A percentile compares a stretch with the other conserved stretches of the same genome.
These are phyloP conservation scores for Cephonodes hylas DNA, from an alignment of 2,888 invertebrate species.

Conservation along the genomic window DNA sequence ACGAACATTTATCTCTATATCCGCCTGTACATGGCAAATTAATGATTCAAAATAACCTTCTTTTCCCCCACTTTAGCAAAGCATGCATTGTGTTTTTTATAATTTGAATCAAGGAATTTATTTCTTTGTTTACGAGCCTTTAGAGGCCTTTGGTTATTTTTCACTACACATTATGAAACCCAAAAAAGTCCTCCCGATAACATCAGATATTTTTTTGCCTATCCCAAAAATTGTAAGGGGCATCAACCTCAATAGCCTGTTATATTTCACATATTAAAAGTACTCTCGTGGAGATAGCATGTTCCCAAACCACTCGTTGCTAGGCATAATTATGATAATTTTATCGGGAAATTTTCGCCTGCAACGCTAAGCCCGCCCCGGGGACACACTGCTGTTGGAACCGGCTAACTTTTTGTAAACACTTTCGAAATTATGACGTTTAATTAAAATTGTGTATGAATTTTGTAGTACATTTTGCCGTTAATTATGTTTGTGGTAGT, in stretches of 20 bases:
- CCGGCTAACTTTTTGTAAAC: slow-evolving; percentile 13
- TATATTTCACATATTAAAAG: background rate
- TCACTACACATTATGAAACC: too few species aligned
- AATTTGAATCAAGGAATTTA: too few species aligned
- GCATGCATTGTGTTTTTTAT: too few species aligned
- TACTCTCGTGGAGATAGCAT: slow-evolving; percentile 34
- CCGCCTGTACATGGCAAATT: too few species aligned
- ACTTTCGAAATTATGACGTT: background rate
- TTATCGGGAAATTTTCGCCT: slow-evolving; percentile 67
- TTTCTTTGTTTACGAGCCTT: too few species aligned
- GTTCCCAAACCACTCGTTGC: slow-evolving; percentile 47
- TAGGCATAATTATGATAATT: slow-evolving; percentile 69
- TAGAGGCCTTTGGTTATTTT: too few species aligned
- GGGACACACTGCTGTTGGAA: slow-evolving; percentile 36
- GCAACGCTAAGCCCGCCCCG: slow-evolving; percentile 40
- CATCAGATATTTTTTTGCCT: background rate
- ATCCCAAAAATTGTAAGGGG: background rate
- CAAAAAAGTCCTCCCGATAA: too few species aligned
- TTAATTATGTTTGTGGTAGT: too few species aligned
- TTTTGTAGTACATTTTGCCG: background rate
- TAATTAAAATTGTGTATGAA: slow-evolving; percentile 4
- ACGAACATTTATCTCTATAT: too few species aligned
- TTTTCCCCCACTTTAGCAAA: too few species aligned
- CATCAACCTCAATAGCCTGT: background rate
- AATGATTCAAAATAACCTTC: too few species aligned